Percentiles rank a stretch among this genome's conserved stretches.
Conservation (phyloP, 1,140 invertebrate species). For the Sipha flava region DNA sequence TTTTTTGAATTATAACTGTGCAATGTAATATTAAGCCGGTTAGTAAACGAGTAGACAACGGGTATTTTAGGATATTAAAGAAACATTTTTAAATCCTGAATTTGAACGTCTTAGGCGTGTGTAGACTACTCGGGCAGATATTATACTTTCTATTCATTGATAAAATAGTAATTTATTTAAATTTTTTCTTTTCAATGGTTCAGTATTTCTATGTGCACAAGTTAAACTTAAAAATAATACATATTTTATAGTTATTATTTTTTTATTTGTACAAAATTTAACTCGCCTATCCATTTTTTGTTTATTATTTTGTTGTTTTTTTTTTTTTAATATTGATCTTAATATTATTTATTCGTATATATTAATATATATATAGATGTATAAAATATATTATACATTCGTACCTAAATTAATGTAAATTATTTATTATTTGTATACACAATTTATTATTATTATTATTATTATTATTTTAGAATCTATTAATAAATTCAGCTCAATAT, state of each 20-base stretch:
- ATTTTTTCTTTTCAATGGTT: neutral
- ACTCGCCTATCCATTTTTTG: neutral
- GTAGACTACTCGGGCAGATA: neutral
- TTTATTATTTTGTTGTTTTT: conserved; percentile 15
- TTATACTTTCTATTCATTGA: neutral
- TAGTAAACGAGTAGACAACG: neutral
- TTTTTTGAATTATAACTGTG: neutral
- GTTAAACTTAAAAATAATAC: neutral
- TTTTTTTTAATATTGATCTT: conserved; percentile 19
- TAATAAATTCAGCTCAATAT: conserved; percentile 20
- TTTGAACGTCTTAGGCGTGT: neutral
- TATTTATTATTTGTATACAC: conserved; percentile 18
- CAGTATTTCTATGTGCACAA: neutral
- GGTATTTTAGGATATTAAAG: neutral
- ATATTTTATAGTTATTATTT: neutral
- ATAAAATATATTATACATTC: neutral
- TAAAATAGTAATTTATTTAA: neutral
- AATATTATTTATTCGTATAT: too few species aligned
- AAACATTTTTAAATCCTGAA: conserved; percentile 4
- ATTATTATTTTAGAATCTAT: conserved; percentile 24
- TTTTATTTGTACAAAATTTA: neutral
- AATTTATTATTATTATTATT: conserved; percentile 1
- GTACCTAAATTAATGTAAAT: neutral
- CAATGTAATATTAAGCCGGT: neutral
- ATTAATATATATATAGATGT: too few species aligned